Evolutionary conservation across 92 coral and sea anemone genomes (phyloP).

Genomic region (Umimayanthus chanpuru): DNA sequence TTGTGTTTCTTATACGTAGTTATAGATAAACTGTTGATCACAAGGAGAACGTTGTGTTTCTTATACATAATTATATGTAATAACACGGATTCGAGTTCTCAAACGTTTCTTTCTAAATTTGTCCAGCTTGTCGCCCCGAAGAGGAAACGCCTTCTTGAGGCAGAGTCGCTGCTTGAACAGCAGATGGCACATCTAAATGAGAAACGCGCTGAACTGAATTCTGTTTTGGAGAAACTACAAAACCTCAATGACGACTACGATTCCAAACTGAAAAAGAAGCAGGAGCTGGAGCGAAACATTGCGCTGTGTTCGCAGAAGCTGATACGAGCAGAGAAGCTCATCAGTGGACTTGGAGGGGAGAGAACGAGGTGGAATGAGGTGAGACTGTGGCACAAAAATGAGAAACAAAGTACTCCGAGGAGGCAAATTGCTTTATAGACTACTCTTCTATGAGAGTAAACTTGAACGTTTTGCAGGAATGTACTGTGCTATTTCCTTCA

Average conservation of each 20-base stretch:
- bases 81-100: not conserved
- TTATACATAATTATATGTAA: no score
- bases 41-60: not conserved
- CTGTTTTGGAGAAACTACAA: constrained; percentile 90
- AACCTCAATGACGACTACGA: constrained; percentile 91
- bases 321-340: constrained; percentile 93
- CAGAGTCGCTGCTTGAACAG: constrained; percentile 76
- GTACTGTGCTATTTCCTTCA: not conserved
- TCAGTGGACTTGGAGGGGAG: constrained; percentile 97
- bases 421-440: not conserved
- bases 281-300: constrained; percentile 90
- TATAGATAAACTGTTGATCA: no score
- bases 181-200: constrained; percentile 93
- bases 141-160: constrained; percentile 83
- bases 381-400: not conserved
- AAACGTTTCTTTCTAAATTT: not conserved
- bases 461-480: not conserved
- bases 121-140: constrained; percentile 95
- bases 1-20: no score
- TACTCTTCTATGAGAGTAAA: not conserved
- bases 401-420: not conserved
- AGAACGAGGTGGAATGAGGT: constrained; percentile 96
- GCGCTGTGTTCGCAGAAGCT: constrained; percentile 93
- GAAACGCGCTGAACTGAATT: constrained; percentile 82
- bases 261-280: constrained; percentile 83